phyloP scores from a whole-genome alignment of 2,797 vertebrate genomes.

The Eidolon dupreanum region DNA sequence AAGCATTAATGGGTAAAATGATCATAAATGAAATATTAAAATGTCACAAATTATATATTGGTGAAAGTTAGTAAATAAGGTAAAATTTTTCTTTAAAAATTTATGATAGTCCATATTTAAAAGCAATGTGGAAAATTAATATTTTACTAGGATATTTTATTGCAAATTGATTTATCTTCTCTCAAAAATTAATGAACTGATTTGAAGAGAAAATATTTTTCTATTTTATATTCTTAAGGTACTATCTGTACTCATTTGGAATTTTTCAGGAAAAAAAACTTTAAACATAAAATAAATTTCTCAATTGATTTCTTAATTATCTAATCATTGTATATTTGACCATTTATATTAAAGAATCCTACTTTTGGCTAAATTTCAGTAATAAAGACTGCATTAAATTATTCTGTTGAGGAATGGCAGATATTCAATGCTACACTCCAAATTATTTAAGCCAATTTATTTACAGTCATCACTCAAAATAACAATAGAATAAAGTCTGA shows the following conservation, averaged over 20 bases:
- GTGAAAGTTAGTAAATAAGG: neutral
- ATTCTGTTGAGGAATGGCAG: neutral
- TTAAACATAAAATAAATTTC: neutral
- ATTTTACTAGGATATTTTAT: neutral
- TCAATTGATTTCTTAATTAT: neutral
- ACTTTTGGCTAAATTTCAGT: neutral
- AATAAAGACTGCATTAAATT: slow-evolving; percentile 1
- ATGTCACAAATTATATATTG: neutral
- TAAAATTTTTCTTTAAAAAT: neutral
- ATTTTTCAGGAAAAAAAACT: neutral
- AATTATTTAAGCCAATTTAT: slow-evolving; percentile 8
- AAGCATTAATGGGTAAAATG: neutral
- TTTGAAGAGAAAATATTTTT: neutral
- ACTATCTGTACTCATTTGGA: neutral
- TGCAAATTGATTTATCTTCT: neutral
- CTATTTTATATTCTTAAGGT: neutral
- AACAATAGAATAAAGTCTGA: slow-evolving; percentile 17
- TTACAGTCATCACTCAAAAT: neutral
- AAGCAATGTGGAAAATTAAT: neutral
- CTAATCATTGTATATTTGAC: slow-evolving; percentile 35
- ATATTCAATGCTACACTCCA: neutral
- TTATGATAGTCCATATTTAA: neutral
- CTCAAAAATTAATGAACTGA: neutral
- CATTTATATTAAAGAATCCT: neutral
- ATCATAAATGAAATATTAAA: neutral